These are phyloP conservation scores for Drosophila parthenogenetica DNA, from an alignment of 2,888 invertebrate genomes.

Conservation along the genomic window DNA sequence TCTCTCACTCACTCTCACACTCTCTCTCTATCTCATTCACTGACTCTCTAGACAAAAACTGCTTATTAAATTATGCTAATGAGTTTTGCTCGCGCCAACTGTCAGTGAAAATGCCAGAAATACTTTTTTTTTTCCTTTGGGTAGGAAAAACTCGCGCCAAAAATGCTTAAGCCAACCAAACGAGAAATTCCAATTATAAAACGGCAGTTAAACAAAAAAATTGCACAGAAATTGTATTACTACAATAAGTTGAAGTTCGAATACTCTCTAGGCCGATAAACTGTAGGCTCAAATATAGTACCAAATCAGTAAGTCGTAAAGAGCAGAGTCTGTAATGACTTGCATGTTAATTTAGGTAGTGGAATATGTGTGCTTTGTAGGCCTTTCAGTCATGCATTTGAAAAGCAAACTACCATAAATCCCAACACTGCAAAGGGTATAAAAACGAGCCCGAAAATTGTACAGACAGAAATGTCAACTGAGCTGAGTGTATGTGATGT, in stretches of 20 bases:
- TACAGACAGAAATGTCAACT: slow-evolving; percentile 15
- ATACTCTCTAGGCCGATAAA: slow-evolving; percentile 16
- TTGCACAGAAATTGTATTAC: slow-evolving; percentile 7
- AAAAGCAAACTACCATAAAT: neutral
- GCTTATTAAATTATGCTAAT: slow-evolving; percentile 81
- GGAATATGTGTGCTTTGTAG: neutral
- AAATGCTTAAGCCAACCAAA: slow-evolving; percentile 45
- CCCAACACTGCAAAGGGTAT: slow-evolving; percentile 1
- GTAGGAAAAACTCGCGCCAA: slow-evolving; percentile 3
- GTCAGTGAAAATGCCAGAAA: slow-evolving; percentile 62
- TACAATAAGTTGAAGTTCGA: slow-evolving; percentile 18
- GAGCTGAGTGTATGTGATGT: neutral
- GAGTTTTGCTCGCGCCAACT: slow-evolving; percentile 66
- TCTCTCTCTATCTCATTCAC: neutral
- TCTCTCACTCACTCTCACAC: slow-evolving; percentile 10
- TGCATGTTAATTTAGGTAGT: neutral
- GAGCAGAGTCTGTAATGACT: neutral
- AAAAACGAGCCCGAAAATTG: slow-evolving; percentile 27
- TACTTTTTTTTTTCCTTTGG: slow-evolving; percentile 19
- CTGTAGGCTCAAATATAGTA: neutral
- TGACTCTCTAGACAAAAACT: slow-evolving; percentile 63
- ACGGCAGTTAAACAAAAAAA: slow-evolving; percentile 23
- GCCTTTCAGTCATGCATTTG: neutral
- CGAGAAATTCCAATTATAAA: slow-evolving; percentile 70
- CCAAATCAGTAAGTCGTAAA: neutral